Base-by-base conservation (phyloP, 2,888 invertebrate species). In the Oscheius sp. region DNA sequence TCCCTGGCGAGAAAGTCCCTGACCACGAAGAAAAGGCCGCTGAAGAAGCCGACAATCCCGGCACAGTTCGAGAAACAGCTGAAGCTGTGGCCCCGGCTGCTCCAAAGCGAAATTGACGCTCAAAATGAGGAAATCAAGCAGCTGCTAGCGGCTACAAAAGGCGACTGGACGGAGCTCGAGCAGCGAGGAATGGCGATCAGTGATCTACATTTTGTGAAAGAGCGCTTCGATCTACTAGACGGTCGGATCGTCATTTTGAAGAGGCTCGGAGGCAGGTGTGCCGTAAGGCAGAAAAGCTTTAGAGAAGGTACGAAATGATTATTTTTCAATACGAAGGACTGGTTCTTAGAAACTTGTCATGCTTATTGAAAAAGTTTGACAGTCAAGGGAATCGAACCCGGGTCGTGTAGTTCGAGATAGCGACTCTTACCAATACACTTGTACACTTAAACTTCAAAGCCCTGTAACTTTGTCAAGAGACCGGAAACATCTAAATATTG, bases 51-150 rank as follows among this genome's bases (percentile, higher is more conserved):
- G 71, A 21, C 42, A 11, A 4, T 72, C 11, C 71, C 71, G 3
- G 21, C 71, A 7, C 32, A 62, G 29, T 72, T 60, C 13, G 2
- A 33, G 32, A 50, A 59, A 2, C 60, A 59, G 47, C 21, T 72
- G 37, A 62, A 72, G 7, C 7, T 11, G 32, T 72, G 71, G 71
- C 71, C 71, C 11, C 11, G 29, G 32, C 51, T 72, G 32, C 29
- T 72, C n/a, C 48, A 72, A 50, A 7, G 35, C 32, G 71, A 72
- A 72, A 72, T 72, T 2, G 53, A 72, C 5, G 33, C 37, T 33
- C 35, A 42, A 37, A 55, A 70, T 53, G 35, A 70, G n/a, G 13
- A 29, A 7, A 48, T 72, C n/a, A 48, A 59, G 59, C 33, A 33
- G 10, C 32, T 60, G 2, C 51, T 72, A n/a, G 60, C 21, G 35